phyloP scores from a whole-genome alignment of 2,113 vertebrate species.

The Castor canadensis region DNA sequence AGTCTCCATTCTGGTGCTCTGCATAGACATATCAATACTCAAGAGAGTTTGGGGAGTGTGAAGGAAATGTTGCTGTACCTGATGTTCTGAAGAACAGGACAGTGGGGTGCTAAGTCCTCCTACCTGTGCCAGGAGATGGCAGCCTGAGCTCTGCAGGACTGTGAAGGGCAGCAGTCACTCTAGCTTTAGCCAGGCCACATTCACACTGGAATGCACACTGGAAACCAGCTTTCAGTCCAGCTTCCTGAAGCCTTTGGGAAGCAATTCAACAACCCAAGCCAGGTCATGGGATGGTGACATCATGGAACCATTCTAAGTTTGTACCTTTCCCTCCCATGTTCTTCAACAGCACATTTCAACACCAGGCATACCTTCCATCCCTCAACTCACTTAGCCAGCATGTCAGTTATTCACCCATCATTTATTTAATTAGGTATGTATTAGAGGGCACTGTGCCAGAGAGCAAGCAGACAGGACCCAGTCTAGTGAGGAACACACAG shows the following conservation, averaged over 20 bases:
- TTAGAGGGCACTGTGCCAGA: no score
- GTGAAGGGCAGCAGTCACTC: background rate
- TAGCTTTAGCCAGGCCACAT: rapidly evolving
- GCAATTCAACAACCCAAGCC: background rate
- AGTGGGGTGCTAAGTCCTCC: rapidly evolving
- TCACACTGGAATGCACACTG: rapidly evolving
- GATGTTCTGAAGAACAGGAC: background rate
- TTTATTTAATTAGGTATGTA: rapidly evolving
- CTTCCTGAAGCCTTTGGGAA: background rate
- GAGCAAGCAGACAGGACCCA: background rate
- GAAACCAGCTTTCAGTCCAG: background rate
- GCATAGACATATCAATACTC: rapidly evolving
- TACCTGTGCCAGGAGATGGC: rapidly evolving
- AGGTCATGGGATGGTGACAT: background rate
- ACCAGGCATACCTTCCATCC: rapidly evolving
- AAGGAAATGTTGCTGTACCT: background rate
- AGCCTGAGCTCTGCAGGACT: background rate
- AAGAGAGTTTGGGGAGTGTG: background rate
- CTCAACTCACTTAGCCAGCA: background rate
- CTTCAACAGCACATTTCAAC: background rate
- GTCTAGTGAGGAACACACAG: background rate
- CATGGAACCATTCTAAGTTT: background rate
- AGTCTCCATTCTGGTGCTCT: rapidly evolving
- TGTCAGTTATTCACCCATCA: background rate
- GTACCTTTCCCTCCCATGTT: background rate